Percentiles rank a stretch among this genome's conserved stretches.
Evolutionary conservation across 2,888 invertebrate species (phyloP).

Genomic region (Slavum lentiscoides): DNA sequence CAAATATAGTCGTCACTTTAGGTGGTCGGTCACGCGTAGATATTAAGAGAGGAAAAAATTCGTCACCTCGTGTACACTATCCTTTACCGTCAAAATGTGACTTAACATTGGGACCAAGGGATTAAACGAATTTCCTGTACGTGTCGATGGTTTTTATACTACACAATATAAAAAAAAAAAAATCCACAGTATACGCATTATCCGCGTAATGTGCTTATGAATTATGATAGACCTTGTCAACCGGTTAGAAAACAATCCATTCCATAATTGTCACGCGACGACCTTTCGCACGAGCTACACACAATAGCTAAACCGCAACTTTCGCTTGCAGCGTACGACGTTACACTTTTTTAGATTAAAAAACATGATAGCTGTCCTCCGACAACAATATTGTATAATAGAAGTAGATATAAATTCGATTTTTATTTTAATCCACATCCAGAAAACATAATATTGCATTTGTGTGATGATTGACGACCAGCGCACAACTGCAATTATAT

Average conservation of each 20-base stretch:
- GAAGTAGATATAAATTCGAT: background rate
- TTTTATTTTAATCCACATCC: background rate
- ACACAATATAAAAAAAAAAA: background rate
- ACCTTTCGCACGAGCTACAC: slow-evolving; percentile 27
- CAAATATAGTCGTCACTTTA: background rate
- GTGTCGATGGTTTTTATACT: slow-evolving; percentile 8
- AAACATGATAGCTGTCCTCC: background rate
- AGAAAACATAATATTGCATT: background rate
- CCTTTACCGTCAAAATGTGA: slow-evolving; percentile 21
- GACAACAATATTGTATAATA: background rate
- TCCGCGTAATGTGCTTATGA: background rate
- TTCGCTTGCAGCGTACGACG: background rate
- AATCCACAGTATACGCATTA: background rate
- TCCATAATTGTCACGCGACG: slow-evolving; percentile 20
- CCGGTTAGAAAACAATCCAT: slow-evolving; percentile 32
- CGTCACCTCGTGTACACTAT: background rate
- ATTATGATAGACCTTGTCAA: slow-evolving; percentile 23
- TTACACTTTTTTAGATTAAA: background rate
- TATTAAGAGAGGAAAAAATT: background rate
- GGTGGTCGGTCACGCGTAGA: background rate
- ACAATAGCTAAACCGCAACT: slow-evolving; percentile 18
- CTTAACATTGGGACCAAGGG: slow-evolving; percentile 8
- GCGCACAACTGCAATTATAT: background rate
- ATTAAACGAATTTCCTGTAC: slow-evolving; percentile 36
- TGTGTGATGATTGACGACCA: no score